Percentiles rank a stretch among this genome's conserved stretches.
Conservation (phyloP, 2,888 invertebrate species). For the Carterocephalus palaemon region DNA sequence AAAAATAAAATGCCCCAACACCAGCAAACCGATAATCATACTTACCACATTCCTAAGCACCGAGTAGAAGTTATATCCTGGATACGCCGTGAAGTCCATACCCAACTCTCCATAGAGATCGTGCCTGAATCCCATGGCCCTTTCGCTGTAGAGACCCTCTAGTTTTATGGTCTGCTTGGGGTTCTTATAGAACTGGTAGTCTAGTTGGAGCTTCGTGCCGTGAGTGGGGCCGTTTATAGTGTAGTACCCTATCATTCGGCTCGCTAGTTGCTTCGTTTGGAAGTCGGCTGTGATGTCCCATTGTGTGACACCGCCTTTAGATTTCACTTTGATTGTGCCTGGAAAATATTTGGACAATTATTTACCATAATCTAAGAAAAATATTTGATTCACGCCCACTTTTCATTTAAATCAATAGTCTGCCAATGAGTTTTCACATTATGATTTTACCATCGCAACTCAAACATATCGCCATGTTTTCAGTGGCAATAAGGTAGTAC, state of each 20-base stretch:
- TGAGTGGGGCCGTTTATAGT: conserved; percentile 73
- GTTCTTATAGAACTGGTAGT: conserved; percentile 82
- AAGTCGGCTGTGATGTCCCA: conserved; percentile 87
- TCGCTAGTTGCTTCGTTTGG: conserved; percentile 86
- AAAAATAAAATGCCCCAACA: conserved; percentile 23
- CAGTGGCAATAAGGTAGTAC: too few relatives aligned
- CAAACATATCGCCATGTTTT: too few relatives aligned
- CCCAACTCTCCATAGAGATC: conserved; percentile 82
- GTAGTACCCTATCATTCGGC: conserved; percentile 86
- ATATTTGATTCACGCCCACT: too few relatives aligned
- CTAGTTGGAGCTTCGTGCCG: conserved; percentile 81
- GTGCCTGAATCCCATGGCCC: conserved; percentile 76
- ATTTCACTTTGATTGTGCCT: conserved; percentile 62
- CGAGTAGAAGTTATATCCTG: conserved; percentile 83
- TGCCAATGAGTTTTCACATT: too few relatives aligned
- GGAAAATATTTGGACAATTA: conserved; percentile 13
- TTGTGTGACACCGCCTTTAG: conserved; percentile 82
- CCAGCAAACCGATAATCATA: conserved; percentile 26
- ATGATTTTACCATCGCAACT: too few relatives aligned
- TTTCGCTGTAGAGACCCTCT: conserved; percentile 73
- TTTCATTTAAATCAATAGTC: too few relatives aligned
- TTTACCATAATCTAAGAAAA: too few relatives aligned
- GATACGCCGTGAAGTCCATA: conserved; percentile 87
- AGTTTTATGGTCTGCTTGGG: conserved; percentile 76
- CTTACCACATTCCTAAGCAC: conserved; percentile 82